Base-by-base conservation (phyloP, 2,797 vertebrate genomes). In the Melanotaenia maccullochi region DNA sequence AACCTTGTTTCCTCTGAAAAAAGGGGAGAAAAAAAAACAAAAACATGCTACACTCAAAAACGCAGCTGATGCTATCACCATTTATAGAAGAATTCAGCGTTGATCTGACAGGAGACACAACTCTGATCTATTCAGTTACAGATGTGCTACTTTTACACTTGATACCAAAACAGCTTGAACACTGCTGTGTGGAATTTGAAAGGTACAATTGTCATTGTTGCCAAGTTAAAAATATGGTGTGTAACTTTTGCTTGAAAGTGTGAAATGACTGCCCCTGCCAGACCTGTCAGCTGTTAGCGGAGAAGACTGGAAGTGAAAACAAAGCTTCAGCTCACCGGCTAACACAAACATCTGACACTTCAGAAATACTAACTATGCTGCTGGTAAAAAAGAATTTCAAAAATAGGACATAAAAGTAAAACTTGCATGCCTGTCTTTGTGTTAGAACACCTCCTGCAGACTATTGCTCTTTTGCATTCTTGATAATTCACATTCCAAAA, bases 11-110 rank as follows among this genome's bases (percentile, higher is more conserved):
- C 9, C 44, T 47, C 9, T n/a, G 7, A 42, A 18, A 3, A 36
- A 36, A 36, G 7, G 1, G 7, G 5, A 2, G 8, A 47, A 18
- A 20, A 20, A 47, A 20, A 32, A 30, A 4, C 28, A 30, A 81
- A 81, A 85, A 87, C 87, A 91, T 90, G 83, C 87, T 81, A 85
- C 75, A 86, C 85, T 85, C 69, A 70, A 78, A 70, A 78, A 73
- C 81, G 81, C 71, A 71, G 77, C 64, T 76, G 71, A 64, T 55
- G 79, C 70, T 68, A 79, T 76, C 64, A 79, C 73, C 65, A 51
- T 1, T 57, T 73, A 85, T 66, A 60, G 44, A 59, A 24, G 16
- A 56, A 58, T 78, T 65, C 61, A 68, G 52, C 24, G 66, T 49
- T 70, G 54, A 66, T 73, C 38, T 40, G 79, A 74, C 49, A 52